Base-by-base conservation (phyloP, 2,113 vertebrate genomes). In the Drymodes brunneopygia region DNA sequence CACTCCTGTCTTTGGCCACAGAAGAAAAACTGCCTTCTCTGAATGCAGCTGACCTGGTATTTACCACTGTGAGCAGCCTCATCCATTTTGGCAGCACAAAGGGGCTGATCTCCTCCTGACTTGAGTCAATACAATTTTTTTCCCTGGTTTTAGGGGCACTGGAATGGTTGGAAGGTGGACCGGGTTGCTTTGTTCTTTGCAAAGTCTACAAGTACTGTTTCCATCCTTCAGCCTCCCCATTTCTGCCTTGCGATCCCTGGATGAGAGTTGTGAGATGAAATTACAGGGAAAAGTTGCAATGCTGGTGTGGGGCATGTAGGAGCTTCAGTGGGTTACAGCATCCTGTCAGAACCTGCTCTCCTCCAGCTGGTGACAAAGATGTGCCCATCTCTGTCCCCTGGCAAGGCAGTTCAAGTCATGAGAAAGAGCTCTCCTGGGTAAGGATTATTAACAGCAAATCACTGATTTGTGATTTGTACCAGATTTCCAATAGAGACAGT, bases 191-290 rank as follows among this genome's bases (percentile, higher is more conserved):
- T 85, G 58, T 33, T 22, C n/a, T 91, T 90, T 88, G 38, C 65
- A 86, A 96, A 96, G 71, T 51, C 61, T 87, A 74, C 60, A 89
- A 27, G 33, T 64, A 82, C 29, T 62, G 10, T 70, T 73, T 79
- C n/a, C 17, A 13, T 45, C n/a, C 36, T 36, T 48, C 36, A 36
- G 25, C 65, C 11, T 60, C 18, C 15, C 22, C 6, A 5, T 64
- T 74, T 81, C 65, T 94, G 57, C 53, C 1, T 2, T 0, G 4
- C 24, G 56, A 51, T 74, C 38, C 42, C 54, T 58, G 67, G 10
- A 19, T 1, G 9, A 35, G 18, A 75, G 22, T 1, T 67, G 40
- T 15, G 45, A 70, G 36, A 58, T 29, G 57, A 56, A 92, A 33
- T 2, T 2, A 18, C 54, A 70, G 88, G 67, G 65, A 81, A 25